These are phyloP conservation scores for Lepidotrigona ventralis DNA, from an alignment of 1,140 invertebrate genomes.

Conservation along the genomic window DNA sequence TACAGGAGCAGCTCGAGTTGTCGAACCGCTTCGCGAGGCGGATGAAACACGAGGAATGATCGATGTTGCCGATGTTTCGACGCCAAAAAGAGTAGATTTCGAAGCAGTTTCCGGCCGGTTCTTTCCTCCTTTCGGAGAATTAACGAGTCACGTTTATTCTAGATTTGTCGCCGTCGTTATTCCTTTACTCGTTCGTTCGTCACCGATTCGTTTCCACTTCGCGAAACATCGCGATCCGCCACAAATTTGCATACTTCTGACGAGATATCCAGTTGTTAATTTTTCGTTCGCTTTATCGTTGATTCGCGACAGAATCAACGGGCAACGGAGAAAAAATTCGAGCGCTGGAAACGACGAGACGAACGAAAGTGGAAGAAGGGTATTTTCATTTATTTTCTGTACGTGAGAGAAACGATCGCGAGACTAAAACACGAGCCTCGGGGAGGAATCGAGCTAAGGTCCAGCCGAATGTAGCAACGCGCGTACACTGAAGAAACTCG, in stretches of 20 bases:
- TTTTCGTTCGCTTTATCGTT: background rate
- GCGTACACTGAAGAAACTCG: constrained; percentile 73
- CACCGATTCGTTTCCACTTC: background rate
- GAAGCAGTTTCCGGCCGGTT: background rate
- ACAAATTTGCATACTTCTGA: background rate
- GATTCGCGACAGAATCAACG: background rate
- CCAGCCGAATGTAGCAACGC: constrained; percentile 70
- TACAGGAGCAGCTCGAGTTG: too few relatives aligned
- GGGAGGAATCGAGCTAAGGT: constrained; percentile 51
- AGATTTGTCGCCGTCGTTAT: background rate
- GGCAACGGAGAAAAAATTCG: background rate
- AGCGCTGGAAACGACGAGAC: background rate
- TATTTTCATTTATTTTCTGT: background rate
- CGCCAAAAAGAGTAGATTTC: background rate
- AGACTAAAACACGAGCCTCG: constrained; percentile 8
- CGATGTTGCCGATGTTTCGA: background rate
- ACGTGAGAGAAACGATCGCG: background rate
- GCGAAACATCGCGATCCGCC: background rate
- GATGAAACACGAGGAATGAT: too few relatives aligned
- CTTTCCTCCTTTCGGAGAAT: background rate
- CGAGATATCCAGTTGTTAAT: background rate
- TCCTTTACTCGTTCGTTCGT: background rate
- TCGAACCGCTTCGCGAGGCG: background rate
- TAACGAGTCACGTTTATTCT: background rate
- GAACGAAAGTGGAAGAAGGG: background rate